phyloP scores from a whole-genome alignment of 2,888 invertebrate species.

The Netelia inedita region DNA sequence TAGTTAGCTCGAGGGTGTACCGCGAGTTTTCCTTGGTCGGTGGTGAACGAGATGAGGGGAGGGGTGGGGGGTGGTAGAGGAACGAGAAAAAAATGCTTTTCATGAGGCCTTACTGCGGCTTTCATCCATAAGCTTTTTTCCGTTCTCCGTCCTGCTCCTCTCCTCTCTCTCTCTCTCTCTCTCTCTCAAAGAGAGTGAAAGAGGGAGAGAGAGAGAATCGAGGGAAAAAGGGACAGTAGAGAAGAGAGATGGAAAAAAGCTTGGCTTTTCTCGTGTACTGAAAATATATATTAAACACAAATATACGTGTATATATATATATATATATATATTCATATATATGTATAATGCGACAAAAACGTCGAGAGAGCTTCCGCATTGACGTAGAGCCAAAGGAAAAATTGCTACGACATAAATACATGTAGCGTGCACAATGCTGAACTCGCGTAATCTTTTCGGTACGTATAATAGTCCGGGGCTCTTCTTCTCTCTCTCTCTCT shows the following conservation, averaged over 20 bases:
- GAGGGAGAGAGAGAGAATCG: background rate
- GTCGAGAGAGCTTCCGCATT: constrained; percentile 57
- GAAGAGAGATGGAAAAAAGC: constrained; percentile 32
- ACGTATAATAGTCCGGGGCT: background rate
- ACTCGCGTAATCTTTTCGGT: constrained; percentile 24
- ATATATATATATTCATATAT: background rate
- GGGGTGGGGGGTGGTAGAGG: background rate
- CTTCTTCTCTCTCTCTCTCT: background rate
- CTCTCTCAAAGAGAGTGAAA: background rate
- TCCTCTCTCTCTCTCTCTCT: constrained; percentile 12
- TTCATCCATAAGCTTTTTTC: constrained; percentile 57
- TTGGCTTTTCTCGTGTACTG: constrained; percentile 22
- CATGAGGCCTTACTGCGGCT: constrained; percentile 50
- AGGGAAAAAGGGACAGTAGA: constrained; percentile 21
- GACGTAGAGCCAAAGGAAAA: constrained; percentile 58
- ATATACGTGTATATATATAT: background rate
- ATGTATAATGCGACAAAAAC: constrained; percentile 26
- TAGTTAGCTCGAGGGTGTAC: constrained; percentile 63
- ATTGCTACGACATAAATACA: constrained; percentile 44
- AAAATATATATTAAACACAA: background rate
- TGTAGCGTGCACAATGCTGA: constrained; percentile 18
- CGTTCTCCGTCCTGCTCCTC: constrained; percentile 4
- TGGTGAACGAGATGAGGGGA: constrained; percentile 1
- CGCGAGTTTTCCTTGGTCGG: constrained; percentile 49
- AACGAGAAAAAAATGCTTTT: constrained; percentile 58